phyloP scores from a whole-genome alignment of 2,797 vertebrate genomes.

The Toxotes lorentzi region DNA sequence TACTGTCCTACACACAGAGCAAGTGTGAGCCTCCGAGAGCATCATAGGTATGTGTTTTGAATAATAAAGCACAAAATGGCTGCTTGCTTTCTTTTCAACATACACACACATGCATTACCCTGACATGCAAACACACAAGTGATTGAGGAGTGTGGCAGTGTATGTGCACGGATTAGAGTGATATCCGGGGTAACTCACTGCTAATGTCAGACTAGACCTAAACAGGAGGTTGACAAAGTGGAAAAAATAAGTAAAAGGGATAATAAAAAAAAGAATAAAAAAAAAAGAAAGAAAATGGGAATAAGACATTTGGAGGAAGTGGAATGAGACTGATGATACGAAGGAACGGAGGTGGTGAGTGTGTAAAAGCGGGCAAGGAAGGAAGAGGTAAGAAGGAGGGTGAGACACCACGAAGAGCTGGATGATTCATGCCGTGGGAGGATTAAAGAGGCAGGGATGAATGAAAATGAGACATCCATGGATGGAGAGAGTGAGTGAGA shows the following conservation, averaged over 20 bases:
- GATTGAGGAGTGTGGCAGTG: constrained; percentile 5
- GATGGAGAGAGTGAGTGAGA: constrained; percentile 48
- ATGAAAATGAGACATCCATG: constrained; percentile 50
- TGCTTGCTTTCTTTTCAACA: constrained; percentile 7
- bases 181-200: constrained; percentile 46
- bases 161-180: constrained; percentile 43
- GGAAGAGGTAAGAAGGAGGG: constrained; percentile 16
- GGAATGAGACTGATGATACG: constrained; percentile 19
- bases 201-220: constrained; percentile 55
- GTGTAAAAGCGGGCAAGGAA: constrained; percentile 17
- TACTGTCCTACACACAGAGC: not conserved
- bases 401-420: constrained; percentile 25
- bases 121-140: constrained; percentile 8
- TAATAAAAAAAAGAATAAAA: too few species aligned
- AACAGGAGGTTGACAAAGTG: constrained; percentile 14
- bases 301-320: not conserved
- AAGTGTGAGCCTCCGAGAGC: not conserved
- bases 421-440: constrained; percentile 66
- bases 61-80: constrained; percentile 30
- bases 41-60: constrained; percentile 12
- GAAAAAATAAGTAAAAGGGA: not conserved
- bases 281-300: not conserved
- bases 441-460: constrained; percentile 59
- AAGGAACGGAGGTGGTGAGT: constrained; percentile 14
- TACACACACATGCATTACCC: constrained; percentile 12